A percentile compares a stretch with the other conserved stretches of the same genome.
phyloP scores from a whole-genome alignment of 2,113 vertebrate species.

The Podilymbus podiceps region DNA sequence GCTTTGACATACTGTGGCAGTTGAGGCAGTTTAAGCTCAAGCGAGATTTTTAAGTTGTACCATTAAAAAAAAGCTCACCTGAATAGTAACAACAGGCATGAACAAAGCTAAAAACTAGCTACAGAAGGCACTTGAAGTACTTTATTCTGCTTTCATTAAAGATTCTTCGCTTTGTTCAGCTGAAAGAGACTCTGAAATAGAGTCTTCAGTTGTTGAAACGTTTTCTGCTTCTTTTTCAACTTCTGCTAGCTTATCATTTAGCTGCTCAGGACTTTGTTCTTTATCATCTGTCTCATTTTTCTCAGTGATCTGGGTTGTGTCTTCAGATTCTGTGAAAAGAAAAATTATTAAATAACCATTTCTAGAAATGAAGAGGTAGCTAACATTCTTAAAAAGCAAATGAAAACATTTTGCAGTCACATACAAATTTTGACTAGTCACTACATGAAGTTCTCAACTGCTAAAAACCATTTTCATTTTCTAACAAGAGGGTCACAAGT shows the following conservation, averaged over 20 bases:
- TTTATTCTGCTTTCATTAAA: conserved; percentile 85
- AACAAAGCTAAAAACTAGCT: conserved; percentile 74
- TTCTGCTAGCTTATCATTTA: conserved; percentile 35
- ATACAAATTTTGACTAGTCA: not conserved
- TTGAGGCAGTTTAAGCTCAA: conserved; percentile 68
- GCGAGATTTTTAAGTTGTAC: conserved; percentile 42
- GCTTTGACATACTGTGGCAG: conserved; percentile 55
- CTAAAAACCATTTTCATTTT: not conserved
- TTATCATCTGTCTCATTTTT: conserved; percentile 51
- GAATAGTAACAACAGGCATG: conserved; percentile 72
- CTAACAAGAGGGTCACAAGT: rapidly evolving
- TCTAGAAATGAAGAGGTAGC: not conserved
- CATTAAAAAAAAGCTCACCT: conserved; percentile 67
- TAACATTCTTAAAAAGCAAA: not conserved
- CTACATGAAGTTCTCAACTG: not conserved
- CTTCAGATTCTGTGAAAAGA: conserved; percentile 66
- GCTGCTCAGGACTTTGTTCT: conserved; percentile 45
- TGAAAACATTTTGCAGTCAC: not conserved
- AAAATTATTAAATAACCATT: not conserved
- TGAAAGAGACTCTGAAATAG: conserved; percentile 4
- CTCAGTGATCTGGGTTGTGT: not conserved
- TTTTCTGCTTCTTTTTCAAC: conserved; percentile 57
- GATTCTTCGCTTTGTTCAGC: conserved; percentile 81
- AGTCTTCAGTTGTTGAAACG: conserved; percentile 22
- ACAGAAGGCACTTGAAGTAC: conserved; percentile 73